Evolutionary conservation across 2,113 vertebrate genomes (phyloP), one percentile per base, ranked within the genome.

Genomic region (Heterochromis multidens): DNA sequence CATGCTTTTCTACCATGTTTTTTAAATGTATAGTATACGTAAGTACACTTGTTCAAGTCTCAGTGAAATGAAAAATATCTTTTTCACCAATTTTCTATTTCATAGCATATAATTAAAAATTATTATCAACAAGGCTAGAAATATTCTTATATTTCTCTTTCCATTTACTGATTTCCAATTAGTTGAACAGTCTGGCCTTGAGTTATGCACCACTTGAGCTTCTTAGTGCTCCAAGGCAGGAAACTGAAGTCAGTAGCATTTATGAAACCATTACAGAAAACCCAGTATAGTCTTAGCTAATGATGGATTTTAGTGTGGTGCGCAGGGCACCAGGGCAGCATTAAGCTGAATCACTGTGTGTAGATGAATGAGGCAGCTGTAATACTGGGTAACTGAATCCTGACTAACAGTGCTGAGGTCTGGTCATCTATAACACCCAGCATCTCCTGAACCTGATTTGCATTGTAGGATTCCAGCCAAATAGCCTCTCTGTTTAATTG

Each of bases 401-500:
- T 35, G 31, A 72, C 8, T 29, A 33, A 25, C 70, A 87, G 52
- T 27, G 10, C 79, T 25, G 37, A 80, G 25, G 25, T 54, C 82
- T 86, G 33, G 10, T 76, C 70, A 56, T 82, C 49, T 31, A 1
- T 65, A 49, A 86, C 29, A 29, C 62, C 49, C 52, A 37, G 72
- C 58, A n/a, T 54, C 74, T 88, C 79, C 77, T 89, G 78, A 87
- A 35, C 37, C 57, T 70, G 58, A 80, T 81, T 67, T 62, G 58
- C 37, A 82, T 57, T 78, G 57, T 63, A 82, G 88, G 77, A 91
- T 91, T 90, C 88, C 70, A 80, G 54, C 23, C 79, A 62, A 40
- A 77, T 5, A 79, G 40, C 77, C 59, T 79, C 85, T 84, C 57
- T 60, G 62, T 89, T 91, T 82, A 82, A 87, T 72, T 88, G 67